A percentile compares a stretch with the other conserved stretches of the same genome.
phyloP scores from a whole-genome alignment of 2,888 invertebrate species.

The Caenorhabditis drosophilae region DNA sequence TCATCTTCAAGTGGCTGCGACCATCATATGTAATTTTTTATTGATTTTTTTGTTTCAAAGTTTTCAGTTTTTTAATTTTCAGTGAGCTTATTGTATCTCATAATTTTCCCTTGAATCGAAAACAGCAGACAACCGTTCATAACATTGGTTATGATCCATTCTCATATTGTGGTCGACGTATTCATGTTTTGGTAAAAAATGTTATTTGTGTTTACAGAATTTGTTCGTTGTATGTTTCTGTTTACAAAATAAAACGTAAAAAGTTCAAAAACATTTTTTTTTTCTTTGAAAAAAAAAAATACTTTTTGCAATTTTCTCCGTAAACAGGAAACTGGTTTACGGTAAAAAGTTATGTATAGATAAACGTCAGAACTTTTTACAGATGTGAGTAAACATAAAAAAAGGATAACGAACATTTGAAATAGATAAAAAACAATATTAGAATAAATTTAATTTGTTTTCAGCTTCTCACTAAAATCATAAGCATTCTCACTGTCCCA shows the following conservation, averaged over 20 bases:
- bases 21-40: constrained; percentile 29
- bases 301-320: too few species aligned
- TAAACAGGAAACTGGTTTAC: too few species aligned
- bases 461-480: constrained; percentile 56
- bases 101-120: too few species aligned
- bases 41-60: neutral
- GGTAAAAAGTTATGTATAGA: too few species aligned
- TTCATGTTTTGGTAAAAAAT: constrained; percentile 44
- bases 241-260: neutral
- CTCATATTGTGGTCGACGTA: constrained; percentile 38
- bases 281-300: too few species aligned
- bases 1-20: constrained; percentile 40
- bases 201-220: neutral
- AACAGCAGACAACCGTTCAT: constrained; percentile 30
- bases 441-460: constrained; percentile 15
- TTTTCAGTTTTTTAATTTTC: constrained; percentile 12
- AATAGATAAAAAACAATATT: too few species aligned
- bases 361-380: too few species aligned
- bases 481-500: constrained; percentile 47
- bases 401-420: too few species aligned
- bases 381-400: too few species aligned
- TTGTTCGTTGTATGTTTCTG: neutral
- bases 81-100: constrained; percentile 30
- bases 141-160: constrained; percentile 33
- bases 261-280: neutral